Conservation (phyloP, 53 echinoderm and acorn worm species). For the Henricia sp. region DNA sequence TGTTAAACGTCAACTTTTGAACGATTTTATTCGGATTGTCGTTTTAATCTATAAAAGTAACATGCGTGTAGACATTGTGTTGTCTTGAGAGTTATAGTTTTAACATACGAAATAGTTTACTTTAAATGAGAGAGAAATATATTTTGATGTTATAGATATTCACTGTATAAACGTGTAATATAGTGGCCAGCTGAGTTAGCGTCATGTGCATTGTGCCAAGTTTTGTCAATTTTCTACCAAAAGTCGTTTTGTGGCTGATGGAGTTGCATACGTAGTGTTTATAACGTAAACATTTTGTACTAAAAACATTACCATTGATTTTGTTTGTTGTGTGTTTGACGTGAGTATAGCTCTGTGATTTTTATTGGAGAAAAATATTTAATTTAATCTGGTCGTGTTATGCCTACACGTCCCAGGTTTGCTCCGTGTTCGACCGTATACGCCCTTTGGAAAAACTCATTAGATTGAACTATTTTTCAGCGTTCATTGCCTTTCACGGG, state of each 20-base stretch:
- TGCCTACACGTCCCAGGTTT: neutral
- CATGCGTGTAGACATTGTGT: no score
- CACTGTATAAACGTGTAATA: constrained; percentile 46
- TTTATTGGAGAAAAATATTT: neutral
- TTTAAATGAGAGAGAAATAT: constrained; percentile 45
- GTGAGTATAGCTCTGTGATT: neutral
- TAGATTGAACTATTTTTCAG: neutral
- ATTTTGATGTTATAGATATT: constrained; percentile 54
- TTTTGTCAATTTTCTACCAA: neutral
- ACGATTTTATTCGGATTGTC: no score
- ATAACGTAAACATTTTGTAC: constrained; percentile 1
- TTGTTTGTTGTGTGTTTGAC: neutral
- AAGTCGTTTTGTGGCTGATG: neutral
- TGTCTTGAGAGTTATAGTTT: constrained; percentile 39
- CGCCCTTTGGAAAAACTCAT: constrained; percentile 15
- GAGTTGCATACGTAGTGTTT: neutral
- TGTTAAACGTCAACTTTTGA: no score
- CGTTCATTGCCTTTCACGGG: neutral
- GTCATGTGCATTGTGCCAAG: constrained; percentile 54
- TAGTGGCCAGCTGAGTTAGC: constrained; percentile 8
- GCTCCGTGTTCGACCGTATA: neutral
- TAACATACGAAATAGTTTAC: constrained; percentile 46
- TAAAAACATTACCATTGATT: neutral
- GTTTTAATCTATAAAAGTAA: no score
- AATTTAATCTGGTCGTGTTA: neutral